These are phyloP conservation scores for Odontomyia ornata DNA, from an alignment of 2,888 invertebrate genomes.

Conservation along the genomic window DNA sequence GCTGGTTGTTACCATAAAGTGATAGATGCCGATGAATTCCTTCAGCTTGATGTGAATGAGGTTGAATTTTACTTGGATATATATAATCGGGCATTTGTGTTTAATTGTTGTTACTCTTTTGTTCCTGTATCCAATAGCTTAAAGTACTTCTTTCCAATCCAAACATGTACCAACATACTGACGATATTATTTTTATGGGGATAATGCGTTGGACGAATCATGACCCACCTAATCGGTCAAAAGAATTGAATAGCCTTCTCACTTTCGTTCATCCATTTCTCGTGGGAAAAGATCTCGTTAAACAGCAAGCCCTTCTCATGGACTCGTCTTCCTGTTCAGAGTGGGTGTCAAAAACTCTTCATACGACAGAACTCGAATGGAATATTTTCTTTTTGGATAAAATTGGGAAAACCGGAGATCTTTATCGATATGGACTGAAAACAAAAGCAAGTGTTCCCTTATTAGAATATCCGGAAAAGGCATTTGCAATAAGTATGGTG, in stretches of 20 bases:
- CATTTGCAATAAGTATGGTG: constrained; percentile 55
- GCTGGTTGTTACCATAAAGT: constrained; percentile 56
- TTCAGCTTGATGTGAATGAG: constrained; percentile 54
- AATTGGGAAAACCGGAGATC: constrained; percentile 55
- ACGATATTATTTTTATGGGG: constrained; percentile 54
- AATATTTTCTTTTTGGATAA: constrained; percentile 57
- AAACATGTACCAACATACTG: constrained; percentile 55
- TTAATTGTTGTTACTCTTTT: no score
- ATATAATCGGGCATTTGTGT: no score
- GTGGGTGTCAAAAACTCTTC: constrained; percentile 53
- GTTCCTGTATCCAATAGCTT: background rate
- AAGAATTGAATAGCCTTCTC: constrained; percentile 52
- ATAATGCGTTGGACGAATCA: constrained; percentile 55
- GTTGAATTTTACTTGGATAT: no score
- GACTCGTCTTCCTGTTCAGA: constrained; percentile 51
- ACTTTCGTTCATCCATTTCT: constrained; percentile 55
- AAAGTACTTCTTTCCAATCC: constrained; percentile 53
- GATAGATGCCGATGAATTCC: constrained; percentile 55
- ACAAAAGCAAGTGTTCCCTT: constrained; percentile 52
- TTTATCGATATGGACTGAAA: constrained; percentile 53
- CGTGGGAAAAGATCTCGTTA: constrained; percentile 53
- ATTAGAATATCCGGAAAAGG: constrained; percentile 54
- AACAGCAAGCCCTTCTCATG: constrained; percentile 52
- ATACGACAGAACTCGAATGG: constrained; percentile 51
- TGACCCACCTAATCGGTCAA: constrained; percentile 51